Evolutionary conservation across 1,140 invertebrate genomes (phyloP), one percentile per base, ranked within the genome.

Genomic region (Eupristina koningsbergeri): DNA sequence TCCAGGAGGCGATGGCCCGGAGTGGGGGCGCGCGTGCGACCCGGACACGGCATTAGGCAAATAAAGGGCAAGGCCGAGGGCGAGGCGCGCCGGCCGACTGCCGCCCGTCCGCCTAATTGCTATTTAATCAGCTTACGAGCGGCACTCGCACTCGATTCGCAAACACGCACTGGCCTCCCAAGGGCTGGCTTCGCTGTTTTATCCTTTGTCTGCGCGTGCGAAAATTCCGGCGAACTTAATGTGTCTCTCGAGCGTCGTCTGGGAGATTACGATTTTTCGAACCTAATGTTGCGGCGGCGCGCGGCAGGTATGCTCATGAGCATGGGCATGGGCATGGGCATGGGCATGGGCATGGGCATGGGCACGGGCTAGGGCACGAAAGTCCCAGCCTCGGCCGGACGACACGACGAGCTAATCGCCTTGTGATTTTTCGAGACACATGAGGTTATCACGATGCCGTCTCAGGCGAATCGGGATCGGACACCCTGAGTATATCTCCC

Each of bases 101-200:
- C 76, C 36, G 76, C 31, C 76, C 80, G 80, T 47, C 80, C 31
- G 80, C 5, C 69, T 81, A 81, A 81, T 74, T 81, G 39, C 67
- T 73, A 41, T 74, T 81, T 81, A 81, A 81, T 74, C 80, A 81
- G 80, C 36, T n/a, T 53, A 80, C 7, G 22, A 39, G n/a, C n/a
- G n/a, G n/a, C 63, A 17, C 53, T 17, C 50, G 19, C 61, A 31
- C n/a, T n/a, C n/a, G n/a, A 31, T 34, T 13, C 63, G 63, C 31
- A 36, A 5, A 41, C 17, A 19, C 76, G 58, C 45, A 41, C 17
- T 15, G 61, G 58, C 45, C 29, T 53, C 31, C 50, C 34, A 34
- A n/a, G 58, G 31, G 22, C 11, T 45, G 9, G 69, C 17, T 29
- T 67, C 31, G n/a, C 77, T 47, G 36, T 80, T 71, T 80, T 53